Conservation (phyloP, 2,888 invertebrate genomes). For the Caenorhabditis doughertyi region DNA sequence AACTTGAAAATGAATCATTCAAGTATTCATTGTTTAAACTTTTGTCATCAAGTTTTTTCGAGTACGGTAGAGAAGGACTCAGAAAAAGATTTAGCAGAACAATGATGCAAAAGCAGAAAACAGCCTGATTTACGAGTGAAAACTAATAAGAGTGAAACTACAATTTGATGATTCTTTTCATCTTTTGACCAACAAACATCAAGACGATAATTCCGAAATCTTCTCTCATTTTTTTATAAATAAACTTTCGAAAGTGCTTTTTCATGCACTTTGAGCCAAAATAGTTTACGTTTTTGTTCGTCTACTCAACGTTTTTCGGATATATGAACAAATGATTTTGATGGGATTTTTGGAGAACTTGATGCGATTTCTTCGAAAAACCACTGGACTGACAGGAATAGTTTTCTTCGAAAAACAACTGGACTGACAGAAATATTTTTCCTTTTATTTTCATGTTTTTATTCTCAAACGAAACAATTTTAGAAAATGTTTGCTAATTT, state of each 20-base stretch:
- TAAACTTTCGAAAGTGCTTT: conserved; percentile 28
- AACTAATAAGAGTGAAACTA: too few species aligned
- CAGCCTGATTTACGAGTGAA: neutral
- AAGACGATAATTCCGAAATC: conserved; percentile 2
- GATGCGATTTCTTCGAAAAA: too few species aligned
- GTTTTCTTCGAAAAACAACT: neutral
- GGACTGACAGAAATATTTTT: neutral
- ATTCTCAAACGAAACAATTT: neutral
- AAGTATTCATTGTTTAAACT: conserved; percentile 9
- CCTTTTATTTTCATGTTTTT: neutral
- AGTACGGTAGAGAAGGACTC: neutral
- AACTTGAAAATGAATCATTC: conserved; percentile 16
- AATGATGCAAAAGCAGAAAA: neutral
- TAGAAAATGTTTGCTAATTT: conserved; percentile 26
- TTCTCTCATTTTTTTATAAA: conserved; percentile 23
- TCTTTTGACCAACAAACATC: conserved; percentile 32
- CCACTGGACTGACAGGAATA: neutral
- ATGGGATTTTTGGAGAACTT: conserved; percentile 22
- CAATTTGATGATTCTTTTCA: too few species aligned
- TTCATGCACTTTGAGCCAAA: conserved; percentile 43
- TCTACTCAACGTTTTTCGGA: conserved; percentile 26
- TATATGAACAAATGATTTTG: conserved; percentile 21
- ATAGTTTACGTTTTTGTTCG: conserved; percentile 40
- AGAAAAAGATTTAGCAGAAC: neutral
- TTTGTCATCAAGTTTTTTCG: neutral